Evolutionary conservation across 1,140 invertebrate species (phyloP).

Genomic region (Lutraria rhynchaena): DNA sequence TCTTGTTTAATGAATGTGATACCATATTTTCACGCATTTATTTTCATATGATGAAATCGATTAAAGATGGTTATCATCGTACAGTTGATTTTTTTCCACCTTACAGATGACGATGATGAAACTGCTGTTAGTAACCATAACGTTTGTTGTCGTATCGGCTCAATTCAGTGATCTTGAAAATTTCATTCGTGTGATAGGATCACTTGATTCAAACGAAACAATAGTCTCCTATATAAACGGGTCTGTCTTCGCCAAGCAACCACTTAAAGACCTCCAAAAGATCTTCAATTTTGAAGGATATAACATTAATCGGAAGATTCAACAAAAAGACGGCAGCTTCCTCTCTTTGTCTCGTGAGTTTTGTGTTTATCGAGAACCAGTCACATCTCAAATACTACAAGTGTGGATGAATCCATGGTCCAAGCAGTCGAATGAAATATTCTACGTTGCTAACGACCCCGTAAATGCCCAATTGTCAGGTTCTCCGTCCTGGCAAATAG

Average conservation of each 20-base stretch:
- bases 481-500: not conserved
- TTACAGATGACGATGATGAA: too few species aligned
- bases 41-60: too few species aligned
- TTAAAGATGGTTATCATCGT: too few species aligned
- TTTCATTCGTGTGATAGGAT: constrained; percentile 48
- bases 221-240: constrained; percentile 60
- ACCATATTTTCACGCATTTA: too few species aligned
- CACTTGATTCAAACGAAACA: constrained; percentile 6
- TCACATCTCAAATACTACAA: constrained; percentile 58
- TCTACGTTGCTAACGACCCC: constrained; percentile 63
- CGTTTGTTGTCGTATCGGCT: too few species aligned
- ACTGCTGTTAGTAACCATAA: too few species aligned
- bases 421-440: constrained; percentile 59
- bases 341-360: constrained; percentile 63
- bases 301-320: constrained; percentile 59
- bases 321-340: constrained; percentile 53
- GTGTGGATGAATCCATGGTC: constrained; percentile 58
- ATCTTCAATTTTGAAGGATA: constrained; percentile 65
- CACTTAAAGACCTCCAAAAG: constrained; percentile 20
- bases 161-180: constrained; percentile 55
- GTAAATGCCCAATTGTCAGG: constrained; percentile 50
- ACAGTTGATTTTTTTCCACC: too few species aligned
- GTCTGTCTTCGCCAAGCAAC: constrained; percentile 50
- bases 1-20: too few species aligned
- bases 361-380: constrained; percentile 61